Evolutionary conservation across 2,888 invertebrate genomes (phyloP), one percentile per base, ranked within the genome.

Genomic region (Odontomyia ornata): DNA sequence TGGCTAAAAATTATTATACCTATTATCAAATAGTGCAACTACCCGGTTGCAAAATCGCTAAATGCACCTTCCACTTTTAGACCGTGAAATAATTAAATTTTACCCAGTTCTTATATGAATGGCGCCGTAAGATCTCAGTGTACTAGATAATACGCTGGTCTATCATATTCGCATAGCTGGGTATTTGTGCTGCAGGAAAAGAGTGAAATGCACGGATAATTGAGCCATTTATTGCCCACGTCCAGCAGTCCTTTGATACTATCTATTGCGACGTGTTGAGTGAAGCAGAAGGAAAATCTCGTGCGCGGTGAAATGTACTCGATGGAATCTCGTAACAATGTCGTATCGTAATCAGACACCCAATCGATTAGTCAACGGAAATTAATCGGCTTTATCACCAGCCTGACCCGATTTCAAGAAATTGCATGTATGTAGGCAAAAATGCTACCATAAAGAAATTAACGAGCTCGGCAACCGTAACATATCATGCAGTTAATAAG

Each of bases 391-490:
- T 5, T 5, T 36, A 36, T 9, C 36, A 36, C 9, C 36, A 36
- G 9, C 36, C 36, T 36, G 36, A 36, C 36, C 36, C 36, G 36
- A 5, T 36, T 36, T 36, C 36, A 9, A 36, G 36, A 36, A 5
- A 36, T 36, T 36, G 36, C 36, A 36, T 36, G 36, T 36, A 9
- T 3, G 36, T 36, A 36, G n/a, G n/a, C n/a, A 36, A 57, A 57
- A 57, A 21, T 7, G 57, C 9, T 23, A 57, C 21, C 1, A 57
- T 57, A 23, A n/a, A 57, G 57, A 57, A 57, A 57, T 57, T 57
- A 57, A 57, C 57, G 57, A 57, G 57, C 9, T 57, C 21, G n/a
- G 23, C 4, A 57, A 57, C 57, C 57, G 21, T 57, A 57, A 21
- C 57, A 57, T 36, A 36, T 36, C 36, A 36, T 36, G 36, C 36